Base-by-base conservation (phyloP, 2,113 vertebrate genomes). In the Cyprinodon variegatus region DNA sequence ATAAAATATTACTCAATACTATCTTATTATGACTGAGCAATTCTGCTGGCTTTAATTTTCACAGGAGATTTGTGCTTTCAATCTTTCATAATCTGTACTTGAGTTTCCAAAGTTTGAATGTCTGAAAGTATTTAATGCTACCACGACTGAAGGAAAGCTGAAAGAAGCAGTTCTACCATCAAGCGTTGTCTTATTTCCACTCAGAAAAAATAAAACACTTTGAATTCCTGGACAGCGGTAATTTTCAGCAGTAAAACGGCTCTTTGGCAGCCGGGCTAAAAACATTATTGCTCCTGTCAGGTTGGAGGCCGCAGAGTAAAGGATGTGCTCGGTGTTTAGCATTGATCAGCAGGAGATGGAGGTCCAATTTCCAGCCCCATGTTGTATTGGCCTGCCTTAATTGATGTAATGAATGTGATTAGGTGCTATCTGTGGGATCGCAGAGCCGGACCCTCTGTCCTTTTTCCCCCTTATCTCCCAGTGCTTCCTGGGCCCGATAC, bases 351-450 rank as follows among this genome's bases (percentile, higher is more conserved):
- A 29, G 78, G 83, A 89, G 82, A 87, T 74, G 80, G 79, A 81
- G 83, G 83, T 83, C 85, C 84, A 87, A 83, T 68, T 84, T 68
- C 3, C 68, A 38, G 86, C 71, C 82, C 78, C 69, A 78, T 83
- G 83, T 79, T 88, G 89, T 90, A 85, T 87, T 67, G 83, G 76
- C 62, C 87, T 83, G 90, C 88, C 84, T 87, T 95, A 94, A 94
- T 95, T 92, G 91, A 93, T 92, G 85, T 93, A 93, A 94, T 93
- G 91, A 93, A 95, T 94, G 92, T 91, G 93, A 94, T 95, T 95
- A 93, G 92, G 85, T 85, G 83, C 79, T 93, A 94, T 95, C 94
- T 76, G 81, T 74, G 83, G 85, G 81, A 94, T 94, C 92, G 29
- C 89, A 86, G 84, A 70, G 83, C 81, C 89, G 82, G 89, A 88